Evolutionary conservation across 2,113 vertebrate genomes (phyloP), one percentile per base, ranked within the genome.

Genomic region (Centropristis striata): DNA sequence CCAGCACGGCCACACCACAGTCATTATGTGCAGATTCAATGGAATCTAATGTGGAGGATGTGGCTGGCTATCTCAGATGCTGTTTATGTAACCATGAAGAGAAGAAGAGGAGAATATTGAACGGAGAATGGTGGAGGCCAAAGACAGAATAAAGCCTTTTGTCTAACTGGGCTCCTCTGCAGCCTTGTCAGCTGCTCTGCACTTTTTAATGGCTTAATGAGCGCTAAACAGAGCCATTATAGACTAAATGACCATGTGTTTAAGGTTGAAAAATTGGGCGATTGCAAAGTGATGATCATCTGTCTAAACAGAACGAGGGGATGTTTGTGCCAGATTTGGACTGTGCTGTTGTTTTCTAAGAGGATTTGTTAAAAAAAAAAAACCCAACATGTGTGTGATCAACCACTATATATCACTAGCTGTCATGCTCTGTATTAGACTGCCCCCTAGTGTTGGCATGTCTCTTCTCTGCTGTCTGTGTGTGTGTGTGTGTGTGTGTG

Each of bases 401-500:
- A 65, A 63, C 41, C 28, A 18, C 28, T 55, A 68, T 47, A 5
- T 51, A 44, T 42, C 21, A 21, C 49, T 28, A 14, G 28, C 44
- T 20, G 42, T 1, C 37, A 84, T 84, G 60, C 41, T 88, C 73
- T 91, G 90, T 91, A 73, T 93, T 86, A 80, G 89, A 91, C 84
- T 88, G 88, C 91, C 93, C 88, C 92, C 93, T 93, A 80, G 91
- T 92, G 94, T 20, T 64, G 20, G 5, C 1, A 1, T 3, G 4
- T 50, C 50, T 28, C 21, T 59, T 7, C 39, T 53, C 8, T 60
- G 27, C 8, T 44, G 69, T 49, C 32, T 64, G 28, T 61, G 28
- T 49, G 23, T 32, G 60, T 79, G 5, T 64, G 28, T 61, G 28
- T 49, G 23, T 32, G 60, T 79, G 5, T 53, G 37, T 59, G 39